phyloP scores from a whole-genome alignment of 2,797 vertebrate species.

The Acestrorhynchus altus region DNA sequence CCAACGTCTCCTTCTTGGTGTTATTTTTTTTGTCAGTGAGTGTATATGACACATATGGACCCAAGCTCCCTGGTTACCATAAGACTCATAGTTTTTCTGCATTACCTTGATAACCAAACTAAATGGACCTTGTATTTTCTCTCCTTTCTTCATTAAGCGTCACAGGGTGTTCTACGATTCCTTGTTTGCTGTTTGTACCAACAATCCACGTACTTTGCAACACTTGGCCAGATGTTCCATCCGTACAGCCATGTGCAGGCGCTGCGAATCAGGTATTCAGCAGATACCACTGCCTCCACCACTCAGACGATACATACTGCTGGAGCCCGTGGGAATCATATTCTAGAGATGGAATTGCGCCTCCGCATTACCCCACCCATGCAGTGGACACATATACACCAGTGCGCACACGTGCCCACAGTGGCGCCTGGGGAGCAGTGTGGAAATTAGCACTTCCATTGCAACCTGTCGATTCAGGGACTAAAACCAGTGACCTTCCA shows the following conservation, averaged over 20 bases:
- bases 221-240: slow-evolving; percentile 89
- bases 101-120: not conserved
- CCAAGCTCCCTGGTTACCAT: too few relatives aligned
- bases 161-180: slow-evolving; percentile 90
- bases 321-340: slow-evolving; percentile 86
- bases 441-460: too few relatives aligned
- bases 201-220: slow-evolving; percentile 87
- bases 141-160: slow-evolving; percentile 70
- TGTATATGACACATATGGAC: too few relatives aligned
- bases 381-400: too few relatives aligned
- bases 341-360: slow-evolving; percentile 48
- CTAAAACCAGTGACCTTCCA: too few relatives aligned
- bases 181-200: slow-evolving; percentile 85
- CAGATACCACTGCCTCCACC: slow-evolving; percentile 76
- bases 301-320: slow-evolving; percentile 83
- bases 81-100: not conserved
- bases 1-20: too few relatives aligned
- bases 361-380: too few relatives aligned
- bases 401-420: too few relatives aligned
- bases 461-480: too few relatives aligned
- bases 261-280: slow-evolving; percentile 76
- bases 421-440: too few relatives aligned
- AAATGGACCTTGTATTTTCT: slow-evolving; percentile 2
- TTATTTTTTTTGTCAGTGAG: too few relatives aligned
- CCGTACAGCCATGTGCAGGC: slow-evolving; percentile 67